Evolutionary conservation across 2,888 invertebrate genomes (phyloP).

Genomic region (Acanthopleura granulata): DNA sequence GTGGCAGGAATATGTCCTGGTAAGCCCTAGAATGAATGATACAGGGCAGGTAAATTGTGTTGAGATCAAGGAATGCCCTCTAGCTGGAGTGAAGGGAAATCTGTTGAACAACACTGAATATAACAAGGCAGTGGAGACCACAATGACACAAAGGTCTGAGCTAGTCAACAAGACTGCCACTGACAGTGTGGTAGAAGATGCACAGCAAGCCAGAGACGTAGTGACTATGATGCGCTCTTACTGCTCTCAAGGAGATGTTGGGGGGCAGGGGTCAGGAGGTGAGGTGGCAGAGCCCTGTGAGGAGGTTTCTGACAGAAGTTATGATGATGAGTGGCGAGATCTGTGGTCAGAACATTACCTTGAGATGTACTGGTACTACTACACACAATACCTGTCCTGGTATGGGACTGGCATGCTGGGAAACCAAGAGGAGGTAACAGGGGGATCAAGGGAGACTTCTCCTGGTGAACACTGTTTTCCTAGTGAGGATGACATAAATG

Average conservation of each 20-base stretch:
- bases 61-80: neutral
- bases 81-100: neutral
- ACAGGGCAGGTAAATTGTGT: neutral
- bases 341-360: slow-evolving; percentile 63
- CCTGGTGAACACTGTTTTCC: neutral
- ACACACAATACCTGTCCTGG: slow-evolving; percentile 38
- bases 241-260: neutral
- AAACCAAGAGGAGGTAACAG: neutral
- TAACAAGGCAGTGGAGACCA: neutral
- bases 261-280: neutral
- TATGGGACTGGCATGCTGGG: neutral
- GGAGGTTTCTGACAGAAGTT: neutral
- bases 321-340: slow-evolving; percentile 46
- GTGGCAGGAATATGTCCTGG: neutral
- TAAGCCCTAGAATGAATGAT: neutral
- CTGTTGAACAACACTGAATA: neutral
- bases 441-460: neutral
- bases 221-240: neutral
- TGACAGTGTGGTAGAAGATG: neutral
- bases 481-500: too few relatives aligned
- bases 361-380: slow-evolving; percentile 59
- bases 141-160: neutral
- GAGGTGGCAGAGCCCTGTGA: neutral
- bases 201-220: neutral
- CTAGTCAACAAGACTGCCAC: neutral